Conservation (phyloP, 2,113 vertebrate species). For the Pelobates fuscus region DNA sequence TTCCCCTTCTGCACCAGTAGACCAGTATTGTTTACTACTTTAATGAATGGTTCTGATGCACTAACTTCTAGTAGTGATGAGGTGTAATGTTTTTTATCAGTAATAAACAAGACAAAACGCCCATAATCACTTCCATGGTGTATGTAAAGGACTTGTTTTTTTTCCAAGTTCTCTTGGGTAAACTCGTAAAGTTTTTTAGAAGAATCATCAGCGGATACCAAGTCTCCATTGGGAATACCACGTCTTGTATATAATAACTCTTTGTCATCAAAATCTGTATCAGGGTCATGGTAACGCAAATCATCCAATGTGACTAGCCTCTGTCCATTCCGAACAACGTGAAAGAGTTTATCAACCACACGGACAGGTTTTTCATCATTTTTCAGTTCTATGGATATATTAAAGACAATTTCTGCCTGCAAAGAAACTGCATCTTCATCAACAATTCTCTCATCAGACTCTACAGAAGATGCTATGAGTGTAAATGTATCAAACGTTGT, state of each 20-base stretch:
- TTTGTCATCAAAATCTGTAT: constrained; percentile 82
- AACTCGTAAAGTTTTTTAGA: constrained; percentile 81
- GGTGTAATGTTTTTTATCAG: constrained; percentile 81
- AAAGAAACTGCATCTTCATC: constrained; percentile 54
- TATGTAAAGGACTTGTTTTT: constrained; percentile 78
- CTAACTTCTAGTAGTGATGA: constrained; percentile 81
- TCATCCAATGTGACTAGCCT: constrained; percentile 78
- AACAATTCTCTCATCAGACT: constrained; percentile 50
- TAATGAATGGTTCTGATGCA: constrained; percentile 77
- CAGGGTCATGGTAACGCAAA: constrained; percentile 81
- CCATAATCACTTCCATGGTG: constrained; percentile 76
- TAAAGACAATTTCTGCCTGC: constrained; percentile 73
- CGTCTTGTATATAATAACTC: constrained; percentile 78
- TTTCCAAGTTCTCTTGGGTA: constrained; percentile 76
- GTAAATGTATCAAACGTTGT: constrained; percentile 74
- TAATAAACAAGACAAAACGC: constrained; percentile 85
- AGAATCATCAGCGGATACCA: constrained; percentile 77
- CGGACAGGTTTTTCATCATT: constrained; percentile 87
- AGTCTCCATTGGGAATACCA: constrained; percentile 85
- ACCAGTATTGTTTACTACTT: constrained; percentile 76
- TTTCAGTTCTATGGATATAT: constrained; percentile 75
- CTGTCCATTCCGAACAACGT: constrained; percentile 76
- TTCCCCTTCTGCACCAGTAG: constrained; percentile 81
- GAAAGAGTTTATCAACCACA: constrained; percentile 79
- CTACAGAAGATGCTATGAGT: constrained; percentile 68